Base-by-base conservation (phyloP, 2,113 vertebrate species). In the Carettochelys insculpta region DNA sequence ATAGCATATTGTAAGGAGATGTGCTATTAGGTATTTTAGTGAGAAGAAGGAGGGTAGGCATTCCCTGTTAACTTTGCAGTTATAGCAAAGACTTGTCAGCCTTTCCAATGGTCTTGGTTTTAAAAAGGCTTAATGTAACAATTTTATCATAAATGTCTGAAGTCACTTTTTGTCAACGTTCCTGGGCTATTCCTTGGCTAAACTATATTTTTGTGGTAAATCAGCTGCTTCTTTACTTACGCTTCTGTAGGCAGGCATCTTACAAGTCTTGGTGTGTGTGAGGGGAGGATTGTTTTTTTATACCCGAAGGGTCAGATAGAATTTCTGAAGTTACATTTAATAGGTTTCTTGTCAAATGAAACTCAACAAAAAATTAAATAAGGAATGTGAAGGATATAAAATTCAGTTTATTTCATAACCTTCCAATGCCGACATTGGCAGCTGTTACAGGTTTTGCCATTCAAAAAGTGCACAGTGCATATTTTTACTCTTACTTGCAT, bases 401-500 rank as follows among this genome's bases (percentile, higher is more conserved):
- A 38, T 38, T 38, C 17, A 38, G 31, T 61, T 61, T 61, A 13
- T n/a, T 38, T 65, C 38, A 65, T 65, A 38, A 65, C 61, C 61
- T n/a, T 38, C 61, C 34, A 65, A 5, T 65, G 17, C 34, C 38
- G 34, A 65, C 61, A 65, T 65, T 65, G 61, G n/a, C n/a, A 65
- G 4, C 34, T 65, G 17, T 65, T 20, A 65, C 3, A 17, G n/a
- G 58, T 61, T 61, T 20, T 65, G 61, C 61, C 34, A n/a, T 65
- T 65, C 34, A 65, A 17, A 38, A 22, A 65, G 61, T n/a, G 48
- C 79, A 47, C 51, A 1, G 2, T 2, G 3, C 5, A 31, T 17
- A 25, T 83, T 90, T 83, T 90, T 82, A 89, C 58, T 89, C 13
- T n/a, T 43, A 92, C 31, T 8, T 90, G 89, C 81, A n/a, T 65